Percentiles rank a stretch among this genome's conserved stretches.
Evolutionary conservation across 1,140 invertebrate species (phyloP).

Genomic region (Brachionus sp.): DNA sequence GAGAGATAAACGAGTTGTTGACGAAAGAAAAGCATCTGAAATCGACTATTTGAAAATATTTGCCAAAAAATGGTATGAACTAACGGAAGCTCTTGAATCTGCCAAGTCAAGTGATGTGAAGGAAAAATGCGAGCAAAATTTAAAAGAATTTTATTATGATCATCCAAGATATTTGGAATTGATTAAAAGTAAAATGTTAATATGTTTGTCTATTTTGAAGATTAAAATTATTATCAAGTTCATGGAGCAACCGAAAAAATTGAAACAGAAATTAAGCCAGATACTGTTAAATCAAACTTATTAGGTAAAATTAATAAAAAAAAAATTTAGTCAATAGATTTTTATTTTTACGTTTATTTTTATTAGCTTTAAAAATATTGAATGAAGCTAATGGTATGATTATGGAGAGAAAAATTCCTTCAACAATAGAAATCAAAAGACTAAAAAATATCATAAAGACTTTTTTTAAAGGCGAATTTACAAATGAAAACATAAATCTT

Average conservation of each 20-base stretch:
- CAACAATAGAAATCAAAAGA: constrained; percentile 76
- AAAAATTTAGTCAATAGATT: not conserved
- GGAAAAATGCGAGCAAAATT: constrained; percentile 49
- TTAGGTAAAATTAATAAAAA: not conserved
- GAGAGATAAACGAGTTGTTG: constrained; percentile 69
- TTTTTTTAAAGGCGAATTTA: constrained; percentile 65
- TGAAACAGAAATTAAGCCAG: constrained; percentile 61
- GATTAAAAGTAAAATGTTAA: constrained; percentile 60
- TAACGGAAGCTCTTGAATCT: constrained; percentile 51
- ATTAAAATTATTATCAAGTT: constrained; percentile 64
- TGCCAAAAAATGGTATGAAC: constrained; percentile 69
- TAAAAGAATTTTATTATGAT: constrained; percentile 65
- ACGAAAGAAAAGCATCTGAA: constrained; percentile 63
- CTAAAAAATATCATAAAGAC: constrained; percentile 70
- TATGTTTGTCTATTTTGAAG: not conserved
- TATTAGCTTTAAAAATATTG: constrained; percentile 6
- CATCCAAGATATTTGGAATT: constrained; percentile 72
- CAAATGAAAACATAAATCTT: constrained; percentile 59
- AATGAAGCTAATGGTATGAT: constrained; percentile 59
- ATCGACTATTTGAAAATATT: constrained; percentile 80
- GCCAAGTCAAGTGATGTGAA: constrained; percentile 49
- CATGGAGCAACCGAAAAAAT: constrained; percentile 74
- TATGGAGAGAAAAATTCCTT: constrained; percentile 60
- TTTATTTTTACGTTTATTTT: not conserved
- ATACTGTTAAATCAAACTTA: constrained; percentile 38